phyloP scores from a whole-genome alignment of 2,113 vertebrate species.

The Ictidomys tridecemlineatus region DNA sequence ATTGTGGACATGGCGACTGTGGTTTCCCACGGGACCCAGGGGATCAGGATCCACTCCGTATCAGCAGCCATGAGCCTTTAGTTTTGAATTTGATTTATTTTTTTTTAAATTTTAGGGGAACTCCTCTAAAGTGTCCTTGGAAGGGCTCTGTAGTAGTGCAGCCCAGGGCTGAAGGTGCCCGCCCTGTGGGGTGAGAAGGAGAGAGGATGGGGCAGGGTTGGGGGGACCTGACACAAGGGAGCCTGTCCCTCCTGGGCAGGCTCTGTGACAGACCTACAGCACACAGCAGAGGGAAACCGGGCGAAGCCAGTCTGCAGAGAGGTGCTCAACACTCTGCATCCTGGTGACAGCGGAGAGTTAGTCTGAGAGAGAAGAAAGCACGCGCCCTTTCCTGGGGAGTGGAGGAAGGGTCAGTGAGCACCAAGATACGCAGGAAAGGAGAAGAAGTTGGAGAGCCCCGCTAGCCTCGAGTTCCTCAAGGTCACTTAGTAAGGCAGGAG shows the following conservation, averaged over 20 bases:
- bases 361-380: background rate
- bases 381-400: too few relatives aligned
- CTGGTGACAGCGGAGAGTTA: accelerated
- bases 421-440: background rate
- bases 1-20: too few relatives aligned
- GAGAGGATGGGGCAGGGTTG: accelerated
- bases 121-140: accelerated
- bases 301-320: background rate
- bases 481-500: background rate
- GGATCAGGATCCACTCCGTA: background rate
- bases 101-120: background rate
- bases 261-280: too few relatives aligned
- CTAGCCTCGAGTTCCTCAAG: accelerated
- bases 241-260: too few relatives aligned
- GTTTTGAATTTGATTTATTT: too few relatives aligned
- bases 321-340: accelerated
- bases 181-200: background rate
- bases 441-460: background rate
- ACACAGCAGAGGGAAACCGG: background rate
- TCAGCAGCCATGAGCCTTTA: background rate
- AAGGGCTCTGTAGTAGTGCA: background rate
- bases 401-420: too few relatives aligned
- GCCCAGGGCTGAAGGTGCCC: background rate
- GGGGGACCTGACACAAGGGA: too few relatives aligned
- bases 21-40: background rate